These are phyloP conservation scores for Serilophus lunatus DNA, from an alignment of 2,113 vertebrate genomes.

Conservation along the genomic window DNA sequence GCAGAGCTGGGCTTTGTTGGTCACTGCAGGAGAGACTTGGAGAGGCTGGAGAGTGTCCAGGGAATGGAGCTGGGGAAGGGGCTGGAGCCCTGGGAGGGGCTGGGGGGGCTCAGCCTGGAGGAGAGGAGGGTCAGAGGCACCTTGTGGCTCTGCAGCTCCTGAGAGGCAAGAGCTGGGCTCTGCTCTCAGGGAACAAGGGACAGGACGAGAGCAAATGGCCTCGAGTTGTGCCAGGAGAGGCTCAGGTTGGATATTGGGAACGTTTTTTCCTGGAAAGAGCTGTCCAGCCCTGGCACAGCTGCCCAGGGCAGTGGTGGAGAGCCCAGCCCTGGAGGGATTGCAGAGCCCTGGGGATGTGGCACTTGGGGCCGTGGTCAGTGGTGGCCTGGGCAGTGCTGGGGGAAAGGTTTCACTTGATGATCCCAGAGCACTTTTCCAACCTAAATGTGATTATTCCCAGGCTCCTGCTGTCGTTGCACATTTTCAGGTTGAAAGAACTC, in stretches of 20 bases:
- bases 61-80: neutral
- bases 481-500: neutral
- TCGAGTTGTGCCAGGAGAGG: neutral
- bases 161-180: too few relatives aligned
- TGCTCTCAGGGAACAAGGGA: neutral
- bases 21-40: too few relatives aligned
- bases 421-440: neutral
- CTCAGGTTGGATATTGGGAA: neutral
- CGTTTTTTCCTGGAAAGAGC: neutral
- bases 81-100: neutral
- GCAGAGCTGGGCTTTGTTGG: neutral
- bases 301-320: neutral
- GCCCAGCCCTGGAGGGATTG: neutral
- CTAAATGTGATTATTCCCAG: neutral
- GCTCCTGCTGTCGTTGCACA: fast-evolving
- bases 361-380: neutral
- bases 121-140: neutral
- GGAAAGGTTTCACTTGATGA: fast-evolving
- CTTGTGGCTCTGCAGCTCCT: too few relatives aligned
- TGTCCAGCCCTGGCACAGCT: neutral
- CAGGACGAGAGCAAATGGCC: neutral
- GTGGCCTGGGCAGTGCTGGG: neutral
- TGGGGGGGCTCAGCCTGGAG: neutral
- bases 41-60: neutral
- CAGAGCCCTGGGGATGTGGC: neutral